Evolutionary conservation across 1,140 invertebrate genomes (phyloP).

Genomic region (Pseudomyrmex gracilis): DNA sequence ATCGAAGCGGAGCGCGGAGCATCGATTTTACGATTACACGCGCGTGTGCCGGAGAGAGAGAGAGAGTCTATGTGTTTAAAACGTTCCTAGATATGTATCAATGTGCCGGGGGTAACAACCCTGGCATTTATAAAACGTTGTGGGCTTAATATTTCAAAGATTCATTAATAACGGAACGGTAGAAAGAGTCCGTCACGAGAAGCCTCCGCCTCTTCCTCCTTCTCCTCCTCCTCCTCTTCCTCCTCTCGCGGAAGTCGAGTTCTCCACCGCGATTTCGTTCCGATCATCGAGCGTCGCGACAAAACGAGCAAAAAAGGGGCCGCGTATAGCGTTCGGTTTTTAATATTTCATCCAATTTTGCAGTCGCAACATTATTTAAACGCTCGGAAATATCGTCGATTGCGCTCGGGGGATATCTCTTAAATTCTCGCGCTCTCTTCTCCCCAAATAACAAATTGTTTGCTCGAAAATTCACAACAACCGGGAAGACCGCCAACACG

Average conservation of each 20-base stretch:
- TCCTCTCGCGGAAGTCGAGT: slow-evolving; percentile 15
- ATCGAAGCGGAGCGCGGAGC: slow-evolving; percentile 31
- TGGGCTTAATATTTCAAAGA: slow-evolving; percentile 77
- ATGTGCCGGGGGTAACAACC: slow-evolving; percentile 78
- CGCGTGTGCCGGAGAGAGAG: slow-evolving; percentile 17
- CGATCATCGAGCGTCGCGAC: slow-evolving; percentile 5
- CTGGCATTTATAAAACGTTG: slow-evolving; percentile 74
- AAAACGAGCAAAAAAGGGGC: neutral
- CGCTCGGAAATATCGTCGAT: too few species aligned
- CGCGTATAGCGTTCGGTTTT: too few species aligned
- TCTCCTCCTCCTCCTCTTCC: neutral
- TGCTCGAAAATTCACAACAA: neutral
- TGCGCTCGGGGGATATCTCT: too few species aligned
- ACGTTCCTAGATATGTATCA: slow-evolving; percentile 71
- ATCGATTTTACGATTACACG: slow-evolving; percentile 71
- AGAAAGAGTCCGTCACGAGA: slow-evolving; percentile 57
- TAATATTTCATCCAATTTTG: too few species aligned
- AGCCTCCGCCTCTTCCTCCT: neutral
- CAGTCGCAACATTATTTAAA: too few species aligned
- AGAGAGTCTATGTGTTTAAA: slow-evolving; percentile 52
- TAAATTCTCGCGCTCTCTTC: too few species aligned
- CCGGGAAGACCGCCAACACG: neutral
- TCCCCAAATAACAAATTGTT: neutral
- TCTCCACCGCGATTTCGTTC: too few species aligned
- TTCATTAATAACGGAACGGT: slow-evolving; percentile 77